Base-by-base conservation (phyloP, 2,797 vertebrate species). In the Cygnus olor region DNA sequence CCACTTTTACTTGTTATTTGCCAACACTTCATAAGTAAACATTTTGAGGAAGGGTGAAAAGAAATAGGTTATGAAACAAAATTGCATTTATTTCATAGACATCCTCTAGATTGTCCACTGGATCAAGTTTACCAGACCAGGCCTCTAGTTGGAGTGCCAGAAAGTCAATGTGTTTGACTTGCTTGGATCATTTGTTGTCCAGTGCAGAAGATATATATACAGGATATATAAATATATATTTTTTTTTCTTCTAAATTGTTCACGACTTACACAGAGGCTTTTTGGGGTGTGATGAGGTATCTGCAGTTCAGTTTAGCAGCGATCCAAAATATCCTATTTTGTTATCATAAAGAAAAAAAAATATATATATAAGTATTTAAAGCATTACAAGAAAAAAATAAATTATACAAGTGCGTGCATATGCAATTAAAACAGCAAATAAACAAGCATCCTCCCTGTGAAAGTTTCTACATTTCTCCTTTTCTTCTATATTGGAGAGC, bases 11-110 rank as follows among this genome's bases (percentile, higher is more conserved):
- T 34, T 71, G 18, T 0, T 68, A 14, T 54, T 91, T 77, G 22
- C 5, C 12, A 30, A 17, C 10, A 45, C 4, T 73, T 73, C 12
- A 30, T 19, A 80, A 77, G 11, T 44, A 70, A 86, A 54, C 3
- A 34, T 3, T 54, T n/a, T 30, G 11, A 1, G 4, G 1, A 1
- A 14, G 7, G 1, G 4, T 49, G 1, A 45, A 3, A 8, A 51
- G 13, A 56, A 56, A 28, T 30, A 40, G 7, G 14, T 65, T 20
- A 15, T 40, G 8, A 60, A 63, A 56, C 9, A 57, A 56, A 71
- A 30, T 30, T 32, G 10, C 9, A 34, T 5, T 8, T 79, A 14
- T 73, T 89, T 63, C 17, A 61, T 34, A 36, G 19, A 27, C 7
- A 53, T 85, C 53, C 32, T 4, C 5, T 14, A 57, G 4, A 6